Base-by-base conservation (phyloP, 2,113 vertebrate genomes). In the Oncorhynchus mykiss region DNA sequence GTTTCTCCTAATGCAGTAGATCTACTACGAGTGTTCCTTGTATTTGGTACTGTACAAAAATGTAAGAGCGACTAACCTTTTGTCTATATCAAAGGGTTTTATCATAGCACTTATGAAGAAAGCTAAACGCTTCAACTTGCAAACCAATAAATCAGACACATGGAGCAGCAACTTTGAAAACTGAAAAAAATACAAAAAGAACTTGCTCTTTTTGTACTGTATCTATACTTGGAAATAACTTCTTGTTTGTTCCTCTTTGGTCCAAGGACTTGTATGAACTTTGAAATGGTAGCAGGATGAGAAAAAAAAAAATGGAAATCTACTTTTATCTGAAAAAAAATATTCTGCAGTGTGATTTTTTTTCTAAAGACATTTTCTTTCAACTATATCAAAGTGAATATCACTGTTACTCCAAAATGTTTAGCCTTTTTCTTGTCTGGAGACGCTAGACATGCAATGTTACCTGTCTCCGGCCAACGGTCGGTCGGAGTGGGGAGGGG, bases 1-100 rank as follows among this genome's bases (percentile, higher is more conserved):
- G 87, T 90, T 92, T 84, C 91, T 92, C 88, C 88, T 91, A 91
- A 93, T 94, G 93, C 93, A 94, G 93, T 94, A 92, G 87, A 91
- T 88, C 88, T 88, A 83, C 88, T 88, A 83, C 67, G 89, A 91
- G 91, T 90, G 84, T 91, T 90, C 85, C 85, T 92, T 90, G 88
- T 78, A 77, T 90, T 91, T 91, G 91, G 91, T 92, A 91, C 91
- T 89, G 89, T 89, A 88, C 83, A 67, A 87, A 54, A 90, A 91
- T 81, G 86, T 78, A 12, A 45, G 80, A 39, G 12, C n/a, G 16
- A 29, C 27, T 39, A 82, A 82, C 77, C 85, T 87, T 87, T 85
- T 88, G 85, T 87, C 78, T 77, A 80, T 88, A 86, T 83, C 83
- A 84, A 51, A 87, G 88, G 91, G 82, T 86, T 91, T 92, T 90